A percentile compares a stretch with the other conserved stretches of the same genome.
Conservation (phyloP, 1,140 invertebrate species). For the Aphelenchoides besseyi region DNA sequence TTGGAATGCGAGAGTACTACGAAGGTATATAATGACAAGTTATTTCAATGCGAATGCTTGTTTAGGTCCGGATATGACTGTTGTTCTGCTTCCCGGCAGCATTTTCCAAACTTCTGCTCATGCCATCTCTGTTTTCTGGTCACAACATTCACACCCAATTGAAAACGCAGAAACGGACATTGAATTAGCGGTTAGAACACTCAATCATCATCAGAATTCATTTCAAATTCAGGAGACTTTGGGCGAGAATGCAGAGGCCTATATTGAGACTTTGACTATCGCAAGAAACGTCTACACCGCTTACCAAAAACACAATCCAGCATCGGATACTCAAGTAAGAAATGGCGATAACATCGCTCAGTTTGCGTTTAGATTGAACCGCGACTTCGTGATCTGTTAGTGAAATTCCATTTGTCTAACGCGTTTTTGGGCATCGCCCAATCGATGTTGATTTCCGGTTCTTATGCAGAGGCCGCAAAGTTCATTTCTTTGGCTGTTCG, state of each 20-base stretch:
- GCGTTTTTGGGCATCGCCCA: conserved; percentile 3
- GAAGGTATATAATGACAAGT: conserved; percentile 1
- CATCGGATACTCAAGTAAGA: not conserved
- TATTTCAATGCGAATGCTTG: no score
- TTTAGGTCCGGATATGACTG: not conserved
- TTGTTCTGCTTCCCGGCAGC: conserved; percentile 8
- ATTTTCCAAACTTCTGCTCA: not conserved
- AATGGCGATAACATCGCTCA: not conserved
- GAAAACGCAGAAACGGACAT: not conserved
- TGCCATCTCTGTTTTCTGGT: not conserved
- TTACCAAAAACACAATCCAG: not conserved
- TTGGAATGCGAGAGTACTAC: not conserved
- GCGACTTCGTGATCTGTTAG: not conserved
- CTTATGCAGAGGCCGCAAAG: not conserved
- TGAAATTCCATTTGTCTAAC: not conserved
- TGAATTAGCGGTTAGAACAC: not conserved
- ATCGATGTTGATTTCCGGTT: not conserved
- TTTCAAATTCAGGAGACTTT: not conserved
- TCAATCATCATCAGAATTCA: not conserved
- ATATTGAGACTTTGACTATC: conserved; percentile 1
- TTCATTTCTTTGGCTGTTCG: conserved; percentile 15
- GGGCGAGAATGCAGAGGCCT: not conserved
- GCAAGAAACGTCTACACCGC: conserved; percentile 8
- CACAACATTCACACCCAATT: not conserved
- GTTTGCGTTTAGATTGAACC: conserved; percentile 13